A percentile compares a stretch with the other conserved stretches of the same genome.
Conservation (phyloP, 2,888 invertebrate genomes). For the Steinernema carpocapsae region DNA sequence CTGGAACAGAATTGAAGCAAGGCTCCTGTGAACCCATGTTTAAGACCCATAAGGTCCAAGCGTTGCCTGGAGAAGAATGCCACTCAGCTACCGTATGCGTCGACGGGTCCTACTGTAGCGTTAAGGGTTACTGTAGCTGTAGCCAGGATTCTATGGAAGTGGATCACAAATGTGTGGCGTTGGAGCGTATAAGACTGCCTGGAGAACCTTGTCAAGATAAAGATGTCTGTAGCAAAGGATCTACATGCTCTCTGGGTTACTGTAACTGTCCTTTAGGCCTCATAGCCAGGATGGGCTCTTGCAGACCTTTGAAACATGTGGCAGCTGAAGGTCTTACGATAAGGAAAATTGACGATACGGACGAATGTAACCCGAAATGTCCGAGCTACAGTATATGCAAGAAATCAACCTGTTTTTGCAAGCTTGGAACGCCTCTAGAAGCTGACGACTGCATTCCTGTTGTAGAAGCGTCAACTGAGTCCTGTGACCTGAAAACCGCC, state of each 20-base stretch:
- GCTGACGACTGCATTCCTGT: not conserved
- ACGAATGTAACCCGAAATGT: conserved; percentile 5
- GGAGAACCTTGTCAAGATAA: conserved; percentile 46
- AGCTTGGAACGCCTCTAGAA: not conserved
- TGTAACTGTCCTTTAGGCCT: conserved; percentile 43
- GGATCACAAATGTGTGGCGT: conserved; percentile 47
- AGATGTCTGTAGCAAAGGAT: conserved; percentile 45
- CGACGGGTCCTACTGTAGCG: conserved; percentile 48
- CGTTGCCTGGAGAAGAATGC: conserved; percentile 49
- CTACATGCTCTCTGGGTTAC: conserved; percentile 39
- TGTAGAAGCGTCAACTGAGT: not conserved
- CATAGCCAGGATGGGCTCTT: conserved; percentile 39
- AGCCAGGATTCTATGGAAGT: conserved; percentile 39
- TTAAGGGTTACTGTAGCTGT: conserved; percentile 46
- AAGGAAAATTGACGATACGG: not conserved
- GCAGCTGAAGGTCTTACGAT: not conserved
- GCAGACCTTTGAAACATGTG: conserved; percentile 31
- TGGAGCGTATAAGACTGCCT: conserved; percentile 39
- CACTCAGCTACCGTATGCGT: conserved; percentile 42
- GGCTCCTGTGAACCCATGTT: conserved; percentile 40
- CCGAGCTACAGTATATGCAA: not conserved
- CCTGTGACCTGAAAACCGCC: not conserved
- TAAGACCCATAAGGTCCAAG: not conserved
- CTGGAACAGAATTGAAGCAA: conserved; percentile 38
- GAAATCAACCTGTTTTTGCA: conserved; percentile 4